Evolutionary conservation across 2,888 invertebrate species (phyloP).

Genomic region (Xanthia togata): DNA sequence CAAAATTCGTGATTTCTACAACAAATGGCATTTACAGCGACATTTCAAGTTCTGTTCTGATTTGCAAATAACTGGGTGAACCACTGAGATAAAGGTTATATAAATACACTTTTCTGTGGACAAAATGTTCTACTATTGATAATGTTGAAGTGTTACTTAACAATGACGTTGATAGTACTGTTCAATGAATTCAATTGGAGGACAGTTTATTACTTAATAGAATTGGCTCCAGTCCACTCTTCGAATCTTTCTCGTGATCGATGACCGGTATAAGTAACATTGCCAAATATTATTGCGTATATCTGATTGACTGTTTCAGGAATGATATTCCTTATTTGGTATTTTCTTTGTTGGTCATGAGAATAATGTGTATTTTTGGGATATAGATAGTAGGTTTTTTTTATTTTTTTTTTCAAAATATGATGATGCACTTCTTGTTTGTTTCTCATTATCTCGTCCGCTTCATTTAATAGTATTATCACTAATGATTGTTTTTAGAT

Average conservation of each 20-base stretch:
- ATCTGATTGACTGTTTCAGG: conserved; percentile 39
- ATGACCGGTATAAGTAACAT: conserved; percentile 28
- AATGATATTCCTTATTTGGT: conserved; percentile 18
- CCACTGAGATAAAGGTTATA: conserved; percentile 21
- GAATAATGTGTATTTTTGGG: neutral
- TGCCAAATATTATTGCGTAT: conserved; percentile 52
- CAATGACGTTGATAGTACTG: conserved; percentile 27
- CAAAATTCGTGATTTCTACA: conserved; percentile 4
- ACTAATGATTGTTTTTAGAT: neutral
- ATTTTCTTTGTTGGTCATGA: conserved; percentile 12
- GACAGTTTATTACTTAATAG: conserved; percentile 51
- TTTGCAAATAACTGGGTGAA: conserved; percentile 2
- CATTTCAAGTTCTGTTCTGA: conserved; percentile 10
- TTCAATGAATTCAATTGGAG: conserved; percentile 48
- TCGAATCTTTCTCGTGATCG: conserved; percentile 19
- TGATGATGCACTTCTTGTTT: neutral
- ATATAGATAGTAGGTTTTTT: conserved; percentile 2
- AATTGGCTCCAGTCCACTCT: conserved; percentile 60
- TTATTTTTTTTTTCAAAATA: neutral
- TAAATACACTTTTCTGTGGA: conserved; percentile 9
- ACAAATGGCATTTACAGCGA: conserved; percentile 5
- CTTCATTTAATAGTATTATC: neutral
- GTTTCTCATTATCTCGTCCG: neutral
- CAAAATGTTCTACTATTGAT: conserved; percentile 11
- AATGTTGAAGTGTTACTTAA: conserved; percentile 34